phyloP scores from a whole-genome alignment of 2,797 vertebrate species.

The Aythya fuligula region DNA sequence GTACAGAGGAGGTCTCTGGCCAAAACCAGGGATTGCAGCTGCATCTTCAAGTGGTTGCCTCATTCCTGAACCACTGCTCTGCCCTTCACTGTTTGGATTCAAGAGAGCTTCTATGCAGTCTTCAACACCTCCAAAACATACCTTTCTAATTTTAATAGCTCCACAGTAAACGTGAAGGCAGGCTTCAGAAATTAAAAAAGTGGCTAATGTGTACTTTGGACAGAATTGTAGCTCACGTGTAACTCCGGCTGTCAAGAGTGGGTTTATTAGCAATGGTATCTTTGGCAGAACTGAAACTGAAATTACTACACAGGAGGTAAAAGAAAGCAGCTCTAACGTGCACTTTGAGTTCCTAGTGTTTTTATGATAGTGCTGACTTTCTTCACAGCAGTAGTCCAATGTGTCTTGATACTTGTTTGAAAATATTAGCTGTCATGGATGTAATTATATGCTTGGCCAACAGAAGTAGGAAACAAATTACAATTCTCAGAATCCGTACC shows the following conservation, averaged over 20 bases:
- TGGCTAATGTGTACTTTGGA: background rate
- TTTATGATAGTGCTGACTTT: background rate
- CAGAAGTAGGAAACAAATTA: background rate
- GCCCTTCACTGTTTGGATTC: background rate
- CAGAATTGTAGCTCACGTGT: background rate
- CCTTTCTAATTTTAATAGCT: background rate
- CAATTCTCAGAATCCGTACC: background rate
- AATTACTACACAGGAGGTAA: background rate
- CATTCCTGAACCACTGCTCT: background rate
- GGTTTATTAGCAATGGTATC: background rate
- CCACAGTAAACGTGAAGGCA: background rate
- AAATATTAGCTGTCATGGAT: background rate
- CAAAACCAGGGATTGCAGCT: background rate
- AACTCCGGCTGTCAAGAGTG: background rate
- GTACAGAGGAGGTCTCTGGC: background rate
- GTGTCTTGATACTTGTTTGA: background rate
- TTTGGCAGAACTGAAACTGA: conserved; percentile 30
- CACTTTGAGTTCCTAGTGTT: background rate
- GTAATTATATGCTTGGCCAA: background rate
- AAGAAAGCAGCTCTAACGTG: background rate
- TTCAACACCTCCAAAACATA: background rate
- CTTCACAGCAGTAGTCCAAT: background rate
- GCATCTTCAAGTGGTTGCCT: rapidly evolving
- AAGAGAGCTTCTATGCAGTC: rapidly evolving
- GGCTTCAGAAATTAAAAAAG: background rate